phyloP scores from a whole-genome alignment of 2,888 invertebrate genomes.

The Sminthurides aquaticus region DNA sequence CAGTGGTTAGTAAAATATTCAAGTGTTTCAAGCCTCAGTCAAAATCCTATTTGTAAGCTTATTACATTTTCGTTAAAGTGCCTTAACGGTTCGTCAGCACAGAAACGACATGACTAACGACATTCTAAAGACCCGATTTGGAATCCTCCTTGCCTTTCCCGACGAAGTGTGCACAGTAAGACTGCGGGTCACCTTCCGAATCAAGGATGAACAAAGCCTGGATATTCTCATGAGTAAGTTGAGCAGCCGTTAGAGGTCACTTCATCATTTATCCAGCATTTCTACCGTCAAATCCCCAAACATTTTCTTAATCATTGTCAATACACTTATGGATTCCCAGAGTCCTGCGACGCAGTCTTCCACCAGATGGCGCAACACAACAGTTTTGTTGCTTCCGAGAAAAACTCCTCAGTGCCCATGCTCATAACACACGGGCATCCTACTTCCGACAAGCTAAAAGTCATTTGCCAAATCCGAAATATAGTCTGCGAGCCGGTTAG shows the following conservation, averaged over 20 bases:
- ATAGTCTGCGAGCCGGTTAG: neutral
- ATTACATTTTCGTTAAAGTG: neutral
- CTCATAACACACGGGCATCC: neutral
- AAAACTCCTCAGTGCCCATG: neutral
- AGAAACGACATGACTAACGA: neutral
- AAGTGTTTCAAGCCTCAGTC: no score
- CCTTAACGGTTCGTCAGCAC: neutral
- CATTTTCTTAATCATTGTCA: no score
- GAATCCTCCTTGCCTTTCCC: neutral
- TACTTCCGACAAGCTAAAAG: neutral
- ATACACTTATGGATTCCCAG: no score
- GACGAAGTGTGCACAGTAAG: neutral
- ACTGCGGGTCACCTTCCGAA: neutral
- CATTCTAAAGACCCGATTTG: neutral
- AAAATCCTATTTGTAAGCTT: neutral
- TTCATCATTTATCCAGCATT: no score
- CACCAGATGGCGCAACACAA: neutral
- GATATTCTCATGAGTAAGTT: no score
- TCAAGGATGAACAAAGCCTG: no score
- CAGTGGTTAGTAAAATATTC: neutral
- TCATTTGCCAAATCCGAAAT: neutral
- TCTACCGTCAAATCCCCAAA: no score
- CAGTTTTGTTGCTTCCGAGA: neutral
- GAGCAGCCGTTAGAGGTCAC: no score
- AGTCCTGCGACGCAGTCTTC: no score